Percentiles rank a stretch among this genome's conserved stretches.
Conservation (phyloP, 2,888 invertebrate genomes). For the Xestia rhomboidea region DNA sequence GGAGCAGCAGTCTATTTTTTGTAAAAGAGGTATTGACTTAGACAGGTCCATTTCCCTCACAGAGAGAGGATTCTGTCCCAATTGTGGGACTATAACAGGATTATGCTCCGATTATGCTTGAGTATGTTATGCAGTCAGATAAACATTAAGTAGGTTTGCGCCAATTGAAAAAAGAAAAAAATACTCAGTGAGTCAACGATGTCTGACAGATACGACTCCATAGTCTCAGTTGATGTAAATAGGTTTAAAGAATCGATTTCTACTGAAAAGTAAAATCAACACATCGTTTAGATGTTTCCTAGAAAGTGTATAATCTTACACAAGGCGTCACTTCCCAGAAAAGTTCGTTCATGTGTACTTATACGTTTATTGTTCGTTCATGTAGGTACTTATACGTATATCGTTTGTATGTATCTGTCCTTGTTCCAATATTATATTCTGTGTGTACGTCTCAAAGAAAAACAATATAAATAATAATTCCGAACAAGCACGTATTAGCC, state of each 20-base stretch:
- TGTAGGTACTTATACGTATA: neutral
- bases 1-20: neutral
- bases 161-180: neutral
- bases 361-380: too few relatives aligned
- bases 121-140: neutral
- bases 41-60: neutral
- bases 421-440: neutral
- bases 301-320: neutral
- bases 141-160: neutral
- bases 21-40: neutral
- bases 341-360: too few relatives aligned
- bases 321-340: too few relatives aligned
- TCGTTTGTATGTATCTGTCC: neutral
- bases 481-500: slow-evolving; percentile 31
- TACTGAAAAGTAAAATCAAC: too few relatives aligned
- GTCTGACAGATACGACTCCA: neutral
- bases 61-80: neutral
- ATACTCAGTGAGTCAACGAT: neutral
- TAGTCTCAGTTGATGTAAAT: neutral
- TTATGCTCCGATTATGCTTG: neutral
- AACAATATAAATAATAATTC: slow-evolving; percentile 11
- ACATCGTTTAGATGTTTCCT: neutral
- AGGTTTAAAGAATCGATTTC: neutral
- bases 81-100: neutral
- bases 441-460: slow-evolving; percentile 8